Evolutionary conservation across 1,140 invertebrate genomes (phyloP), one percentile per base, ranked within the genome.

Genomic region (Ladona fulva): DNA sequence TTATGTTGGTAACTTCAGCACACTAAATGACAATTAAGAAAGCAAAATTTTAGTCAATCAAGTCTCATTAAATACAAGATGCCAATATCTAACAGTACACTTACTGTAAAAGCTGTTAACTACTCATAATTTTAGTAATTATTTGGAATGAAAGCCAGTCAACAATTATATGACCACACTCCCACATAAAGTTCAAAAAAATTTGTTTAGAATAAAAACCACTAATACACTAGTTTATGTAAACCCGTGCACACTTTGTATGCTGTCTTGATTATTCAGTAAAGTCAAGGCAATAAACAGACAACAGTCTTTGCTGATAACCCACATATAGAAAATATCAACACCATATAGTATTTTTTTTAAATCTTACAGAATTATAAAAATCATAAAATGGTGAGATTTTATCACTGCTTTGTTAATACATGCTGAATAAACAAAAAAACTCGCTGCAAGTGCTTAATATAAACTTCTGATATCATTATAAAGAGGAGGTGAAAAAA

Each of bases 271-370:
- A 66, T 66, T 66, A 66, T 66, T 66, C 52, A 66, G 14, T 22
- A 19, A 66, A 66, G 52, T 19, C 52, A 66, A 66, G 52, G 52
- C 52, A 66, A 66, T 66, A 66, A 66, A 66, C 52, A 66, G 52
- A 66, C 52, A 66, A 66, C 52, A 66, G 52, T 66, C 52, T 66
- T 66, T 66, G 52, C 52, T 66, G 52, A 66, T 66, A 66, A 66
- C 52, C 52, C 52, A 66, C 52, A 66, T 66, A 19, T 66, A 66
- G 52, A 66, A 66, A 66, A 66, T 66, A 66, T 66, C 52, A 66
- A 66, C 52, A 66, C 52, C 52, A 66, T 22, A 19, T 22, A 66
- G 52, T 22, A 66, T 66, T 19, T 37, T 37, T 37, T 66, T 66
- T 66, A 6, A 66, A 66, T 66, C 52, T 66, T 66, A 66, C 52